Evolutionary conservation across 1,140 invertebrate species (phyloP).

Genomic region (Pseudomyrmex dendroicus): DNA sequence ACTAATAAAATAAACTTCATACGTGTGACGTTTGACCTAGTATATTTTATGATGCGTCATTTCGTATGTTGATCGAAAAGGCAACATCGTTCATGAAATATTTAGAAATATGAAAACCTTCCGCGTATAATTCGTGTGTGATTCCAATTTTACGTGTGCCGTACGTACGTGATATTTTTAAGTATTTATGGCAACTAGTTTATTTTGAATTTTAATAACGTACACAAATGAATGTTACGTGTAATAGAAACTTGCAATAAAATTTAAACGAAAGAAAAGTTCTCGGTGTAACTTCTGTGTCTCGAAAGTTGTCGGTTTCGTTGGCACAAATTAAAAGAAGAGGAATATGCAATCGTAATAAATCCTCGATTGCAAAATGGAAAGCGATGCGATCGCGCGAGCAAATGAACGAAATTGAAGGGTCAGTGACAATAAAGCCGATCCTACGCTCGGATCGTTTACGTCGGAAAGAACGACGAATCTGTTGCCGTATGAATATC

Average conservation of each 20-base stretch:
- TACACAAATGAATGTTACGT: slow-evolving; percentile 6
- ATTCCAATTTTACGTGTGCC: slow-evolving; percentile 12
- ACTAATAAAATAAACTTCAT: slow-evolving; percentile 46
- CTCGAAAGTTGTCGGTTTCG: background rate
- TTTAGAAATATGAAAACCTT: slow-evolving; percentile 13
- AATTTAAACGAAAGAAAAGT: slow-evolving; percentile 5
- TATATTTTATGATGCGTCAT: slow-evolving; percentile 24
- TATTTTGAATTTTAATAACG: slow-evolving; percentile 13
- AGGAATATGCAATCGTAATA: background rate
- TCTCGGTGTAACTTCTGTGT: background rate
- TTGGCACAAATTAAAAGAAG: background rate
- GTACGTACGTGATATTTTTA: background rate
- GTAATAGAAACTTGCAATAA: background rate
- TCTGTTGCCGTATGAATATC: slow-evolving; percentile 42
- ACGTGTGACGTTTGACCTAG: slow-evolving; percentile 12
- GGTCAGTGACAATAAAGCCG: slow-evolving; percentile 23
- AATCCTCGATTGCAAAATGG: background rate
- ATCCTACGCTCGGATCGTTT: background rate
- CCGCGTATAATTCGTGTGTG: slow-evolving; percentile 1
- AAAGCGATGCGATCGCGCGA: background rate
- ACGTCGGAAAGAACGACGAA: slow-evolving; percentile 15
- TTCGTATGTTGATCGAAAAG: slow-evolving; percentile 16
- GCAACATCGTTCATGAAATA: slow-evolving; percentile 18
- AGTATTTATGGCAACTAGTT: slow-evolving; percentile 10
- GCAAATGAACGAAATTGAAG: background rate